Evolutionary conservation across 2,113 vertebrate genomes (phyloP), one percentile per base, ranked within the genome.

Genomic region (Hippocampus comes): DNA sequence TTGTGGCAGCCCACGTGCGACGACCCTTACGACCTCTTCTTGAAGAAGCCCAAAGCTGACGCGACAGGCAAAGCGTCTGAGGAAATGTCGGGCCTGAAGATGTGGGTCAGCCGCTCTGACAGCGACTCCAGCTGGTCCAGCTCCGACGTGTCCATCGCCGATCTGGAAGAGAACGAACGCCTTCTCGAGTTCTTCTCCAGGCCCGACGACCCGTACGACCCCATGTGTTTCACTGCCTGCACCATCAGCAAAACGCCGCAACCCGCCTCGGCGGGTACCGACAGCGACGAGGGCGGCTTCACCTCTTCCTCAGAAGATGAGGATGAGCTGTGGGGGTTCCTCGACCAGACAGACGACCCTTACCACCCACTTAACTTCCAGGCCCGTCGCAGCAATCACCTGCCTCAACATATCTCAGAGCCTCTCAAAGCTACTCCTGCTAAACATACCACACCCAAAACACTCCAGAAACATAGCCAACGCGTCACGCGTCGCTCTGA

Each of bases 341-440:
- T 93, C 21, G 71, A 78, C 34, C 75, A 42, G 23, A 84, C 75
- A 7, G 57, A 88, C 1, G 92, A 94, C 83, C 90, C 92, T 0
- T 93, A 91, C 73, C 90, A 94, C 81, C 93, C 92, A 0, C 75
- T 93, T 38, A 92, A 93, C 80, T 94, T 93, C 60, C 76, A 84
- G 78, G 91, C 90, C 59, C 79, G 80, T 49, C 79, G 89, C 15
- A 83, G 80, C 61, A 7, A 66, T 17, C 64, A 1, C 14, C n/a
- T 48, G 43, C 64, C 23, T 46, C n/a, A 46, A 48, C 5, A 25
- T 17, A 17, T 9, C 23, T n/a, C 15, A 9, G 10, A 27, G n/a
- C n/a, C 64, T 66, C n/a, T 2, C 1, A 90, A 78, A 70, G 4
- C 68, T 3, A 59, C 70, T 14, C 43, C 75, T 17, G 9, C 46